A percentile compares a stretch with the other conserved stretches of the same genome.
These are phyloP conservation scores for Sitobion miscanthi DNA, from an alignment of 1,140 invertebrate species.

Conservation along the genomic window DNA sequence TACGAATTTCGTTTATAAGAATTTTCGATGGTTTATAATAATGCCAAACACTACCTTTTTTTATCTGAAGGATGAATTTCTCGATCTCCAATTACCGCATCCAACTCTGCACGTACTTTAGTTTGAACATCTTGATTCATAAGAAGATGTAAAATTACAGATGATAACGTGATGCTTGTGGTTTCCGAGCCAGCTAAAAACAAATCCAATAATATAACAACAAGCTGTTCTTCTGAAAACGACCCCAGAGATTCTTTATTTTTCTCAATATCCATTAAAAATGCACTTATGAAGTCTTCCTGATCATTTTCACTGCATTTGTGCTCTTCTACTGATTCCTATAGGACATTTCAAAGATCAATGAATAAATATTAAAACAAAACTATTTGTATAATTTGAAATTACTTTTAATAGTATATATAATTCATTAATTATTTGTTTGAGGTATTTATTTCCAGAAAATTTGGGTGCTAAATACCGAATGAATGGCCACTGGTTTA, in stretches of 20 bases:
- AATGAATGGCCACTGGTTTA: conserved; percentile 72
- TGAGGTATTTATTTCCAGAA: conserved; percentile 68
- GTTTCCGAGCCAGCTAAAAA: conserved; percentile 76
- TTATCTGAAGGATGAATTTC: conserved; percentile 54
- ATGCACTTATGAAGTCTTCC: conserved; percentile 45
- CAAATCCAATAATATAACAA: conserved; percentile 73
- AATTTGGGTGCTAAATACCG: conserved; percentile 68
- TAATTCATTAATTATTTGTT: conserved; percentile 63
- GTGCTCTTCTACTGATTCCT: conserved; percentile 46
- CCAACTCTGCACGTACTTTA: conserved; percentile 73
- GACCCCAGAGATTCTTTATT: conserved; percentile 67
- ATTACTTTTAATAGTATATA: conserved; percentile 64
- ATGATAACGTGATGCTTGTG: conserved; percentile 71
- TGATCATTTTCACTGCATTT: not conserved
- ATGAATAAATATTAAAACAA: not conserved
- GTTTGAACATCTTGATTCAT: conserved; percentile 71
- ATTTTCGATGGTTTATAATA: not conserved
- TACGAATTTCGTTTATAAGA: not conserved
- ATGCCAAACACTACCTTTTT: conserved; percentile 55
- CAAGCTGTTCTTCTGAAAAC: conserved; percentile 69
- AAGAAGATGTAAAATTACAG: conserved; percentile 72
- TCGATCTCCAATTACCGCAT: conserved; percentile 68
- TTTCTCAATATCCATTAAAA: conserved; percentile 66
- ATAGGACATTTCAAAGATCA: not conserved
- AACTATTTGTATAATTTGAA: not conserved